Evolutionary conservation across 2,797 vertebrate genomes (phyloP), one percentile per base, ranked within the genome.

Genomic region (Microctenopoma lineatum): DNA sequence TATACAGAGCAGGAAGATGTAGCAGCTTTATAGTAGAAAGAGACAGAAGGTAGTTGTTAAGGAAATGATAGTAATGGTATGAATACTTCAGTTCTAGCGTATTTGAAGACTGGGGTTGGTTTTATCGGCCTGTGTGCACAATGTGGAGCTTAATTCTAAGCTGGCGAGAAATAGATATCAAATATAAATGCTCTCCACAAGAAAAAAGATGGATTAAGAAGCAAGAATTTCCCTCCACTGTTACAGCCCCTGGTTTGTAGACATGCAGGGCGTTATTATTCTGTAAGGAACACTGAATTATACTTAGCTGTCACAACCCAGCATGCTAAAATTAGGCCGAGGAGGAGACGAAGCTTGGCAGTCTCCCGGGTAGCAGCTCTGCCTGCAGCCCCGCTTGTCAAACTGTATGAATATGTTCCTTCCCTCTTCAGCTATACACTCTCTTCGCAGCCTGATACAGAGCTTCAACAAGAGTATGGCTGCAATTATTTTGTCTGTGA

Each of bases 351-450:
- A 52, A 66, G 81, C 79, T 48, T 47, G 47, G 34, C 67, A 58
- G 71, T 81, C 79, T 83, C 75, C 73, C 53, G 50, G 75, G 71
- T 75, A 70, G 68, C 77, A 56, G 73, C 63, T 66, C 53, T 80
- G 87, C 80, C 81, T 87, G 86, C 84, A 86, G 88, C 85, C 85
- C 80, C 67, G 81, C 75, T 63, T 84, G 85, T 79, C 73, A 79
- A 55, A 74, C 12, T 26, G 48, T 63, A 55, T 45, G 50, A 25
- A 58, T 46, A 77, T 80, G 45, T 53, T 55, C 34, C 45, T 21
- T 67, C 60, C 57, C 59, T 18, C 72, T 32, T 75, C 38, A 71
- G 62, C 48, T 50, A 21, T 48, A 25, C 42, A 56, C 56, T 81
- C 44, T 58, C 9, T 26, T 64, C 59, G 45, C 51, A 29, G 41